phyloP scores from a whole-genome alignment of 2,113 vertebrate species.

The Strigops habroptila region DNA sequence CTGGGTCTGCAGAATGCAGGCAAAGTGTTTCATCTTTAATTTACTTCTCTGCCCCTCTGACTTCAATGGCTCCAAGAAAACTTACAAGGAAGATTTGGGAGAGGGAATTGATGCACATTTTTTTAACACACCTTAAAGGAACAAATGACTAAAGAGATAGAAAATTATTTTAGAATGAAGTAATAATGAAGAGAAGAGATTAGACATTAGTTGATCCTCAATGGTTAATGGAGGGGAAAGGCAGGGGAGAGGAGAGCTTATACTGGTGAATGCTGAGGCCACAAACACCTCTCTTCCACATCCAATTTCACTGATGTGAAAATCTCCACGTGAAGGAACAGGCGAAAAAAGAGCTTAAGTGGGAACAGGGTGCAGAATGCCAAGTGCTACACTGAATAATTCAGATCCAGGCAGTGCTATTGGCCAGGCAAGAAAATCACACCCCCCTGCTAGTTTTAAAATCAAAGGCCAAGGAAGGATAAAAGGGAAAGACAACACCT shows the following conservation, averaged over 20 bases:
- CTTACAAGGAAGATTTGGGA: neutral
- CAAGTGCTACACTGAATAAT: conserved; percentile 53
- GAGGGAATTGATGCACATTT: neutral
- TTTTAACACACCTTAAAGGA: conserved; percentile 21
- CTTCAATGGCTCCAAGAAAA: neutral
- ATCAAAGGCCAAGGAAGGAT: conserved; percentile 51
- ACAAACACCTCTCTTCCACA: conserved; percentile 57
- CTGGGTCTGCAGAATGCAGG: neutral
- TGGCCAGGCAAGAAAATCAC: conserved; percentile 61
- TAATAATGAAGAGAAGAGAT: conserved; percentile 20
- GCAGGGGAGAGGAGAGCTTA: neutral
- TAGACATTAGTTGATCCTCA: conserved; percentile 19
- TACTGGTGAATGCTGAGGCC: neutral
- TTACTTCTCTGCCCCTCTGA: conserved; percentile 25
- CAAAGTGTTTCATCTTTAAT: conserved; percentile 21
- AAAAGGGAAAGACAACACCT: conserved; percentile 54
- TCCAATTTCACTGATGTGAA: conserved; percentile 62
- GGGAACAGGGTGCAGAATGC: conserved; percentile 52
- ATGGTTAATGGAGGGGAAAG: conserved; percentile 27
- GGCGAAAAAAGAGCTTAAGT: conserved; percentile 57
- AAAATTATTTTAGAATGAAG: conserved; percentile 31
- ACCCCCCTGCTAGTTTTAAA: conserved; percentile 60
- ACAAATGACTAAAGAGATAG: neutral
- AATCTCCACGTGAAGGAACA: conserved; percentile 64
- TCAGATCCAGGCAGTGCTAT: conserved; percentile 30